Conservation (phyloP, 2,797 vertebrate species). For the Rhinella marina region DNA sequence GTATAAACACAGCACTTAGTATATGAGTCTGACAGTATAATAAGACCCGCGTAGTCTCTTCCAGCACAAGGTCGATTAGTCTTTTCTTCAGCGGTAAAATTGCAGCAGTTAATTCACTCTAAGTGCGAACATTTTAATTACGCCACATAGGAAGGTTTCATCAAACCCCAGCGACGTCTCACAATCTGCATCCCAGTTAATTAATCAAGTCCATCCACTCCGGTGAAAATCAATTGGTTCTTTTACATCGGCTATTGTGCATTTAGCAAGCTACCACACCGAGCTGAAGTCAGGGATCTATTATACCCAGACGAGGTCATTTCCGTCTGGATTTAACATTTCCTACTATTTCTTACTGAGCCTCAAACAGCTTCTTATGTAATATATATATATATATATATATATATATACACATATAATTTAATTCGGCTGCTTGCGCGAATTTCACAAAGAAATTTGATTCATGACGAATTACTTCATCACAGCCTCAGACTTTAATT, state of each 20-base stretch:
- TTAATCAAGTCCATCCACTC: conserved; percentile 39
- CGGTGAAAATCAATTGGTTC: conserved; percentile 27
- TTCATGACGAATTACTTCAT: no score
- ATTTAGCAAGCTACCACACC: background rate
- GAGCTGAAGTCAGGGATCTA: background rate
- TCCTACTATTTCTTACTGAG: background rate
- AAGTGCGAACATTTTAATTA: conserved; percentile 51
- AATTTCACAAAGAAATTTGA: no score
- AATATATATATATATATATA: no score
- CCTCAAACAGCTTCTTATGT: background rate
- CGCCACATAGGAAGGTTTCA: conserved; percentile 29
- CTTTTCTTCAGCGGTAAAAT: conserved; percentile 18
- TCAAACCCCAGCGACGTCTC: conserved; percentile 11
- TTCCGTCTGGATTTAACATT: background rate
- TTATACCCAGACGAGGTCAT: conserved; percentile 4
- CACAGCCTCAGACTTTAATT: no score
- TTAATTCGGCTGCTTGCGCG: no score
- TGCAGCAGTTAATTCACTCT: conserved; percentile 21
- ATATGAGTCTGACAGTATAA: background rate
- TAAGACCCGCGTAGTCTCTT: background rate
- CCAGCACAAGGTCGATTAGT: conserved; percentile 31
- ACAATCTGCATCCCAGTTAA: conserved; percentile 16
- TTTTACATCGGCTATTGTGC: background rate
- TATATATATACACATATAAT: no score
- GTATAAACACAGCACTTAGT: background rate